A percentile compares a stretch with the other conserved stretches of the same genome.
These are phyloP conservation scores for Glyptemys insculpta DNA, from an alignment of 2,797 vertebrate genomes.

Conservation along the genomic window DNA sequence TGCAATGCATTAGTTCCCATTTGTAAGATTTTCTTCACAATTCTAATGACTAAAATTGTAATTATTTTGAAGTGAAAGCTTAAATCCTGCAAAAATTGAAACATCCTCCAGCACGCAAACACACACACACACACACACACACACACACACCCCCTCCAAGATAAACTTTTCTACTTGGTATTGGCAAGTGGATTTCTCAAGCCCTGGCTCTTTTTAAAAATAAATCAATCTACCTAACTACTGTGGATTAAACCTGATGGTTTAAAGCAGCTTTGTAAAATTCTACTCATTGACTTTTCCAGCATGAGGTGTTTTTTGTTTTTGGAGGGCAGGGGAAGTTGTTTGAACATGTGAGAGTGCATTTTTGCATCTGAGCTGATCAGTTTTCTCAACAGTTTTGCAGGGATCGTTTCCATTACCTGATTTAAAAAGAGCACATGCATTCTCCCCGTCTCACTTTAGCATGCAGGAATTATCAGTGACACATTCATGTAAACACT, in stretches of 20 bases:
- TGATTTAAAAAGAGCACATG: neutral
- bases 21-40: neutral
- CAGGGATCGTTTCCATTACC: constrained; percentile 17
- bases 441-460: constrained; percentile 16
- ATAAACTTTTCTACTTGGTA: neutral
- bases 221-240: neutral
- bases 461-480: constrained; percentile 13
- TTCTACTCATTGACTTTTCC: neutral
- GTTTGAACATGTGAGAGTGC: constrained; percentile 49
- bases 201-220: neutral
- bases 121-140: neutral
- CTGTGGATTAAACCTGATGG: neutral
- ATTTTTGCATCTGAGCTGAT: constrained; percentile 46
- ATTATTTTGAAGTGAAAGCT: neutral
- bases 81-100: neutral
- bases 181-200: neutral
- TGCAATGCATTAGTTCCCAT: neutral
- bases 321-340: neutral
- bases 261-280: neutral
- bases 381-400: constrained; percentile 51
- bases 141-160: neutral
- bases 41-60: neutral
- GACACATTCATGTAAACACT: neutral
- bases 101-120: neutral
- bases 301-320: neutral